Evolutionary conservation across 2,797 vertebrate species (phyloP).

Genomic region (Acipenser ruthenus): DNA sequence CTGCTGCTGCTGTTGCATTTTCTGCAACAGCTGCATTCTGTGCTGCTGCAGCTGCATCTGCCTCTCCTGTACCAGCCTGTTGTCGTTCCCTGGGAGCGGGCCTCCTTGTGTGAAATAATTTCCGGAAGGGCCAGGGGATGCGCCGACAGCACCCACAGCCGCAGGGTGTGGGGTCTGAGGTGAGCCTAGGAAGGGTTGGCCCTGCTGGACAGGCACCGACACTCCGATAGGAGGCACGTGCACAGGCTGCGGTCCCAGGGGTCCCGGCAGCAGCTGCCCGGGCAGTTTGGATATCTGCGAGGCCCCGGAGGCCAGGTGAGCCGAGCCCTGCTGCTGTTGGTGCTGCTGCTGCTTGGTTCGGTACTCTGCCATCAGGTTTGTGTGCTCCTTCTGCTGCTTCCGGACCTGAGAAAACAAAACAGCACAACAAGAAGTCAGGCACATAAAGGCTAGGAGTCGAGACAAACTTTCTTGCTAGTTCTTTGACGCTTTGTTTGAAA

Average conservation of each 20-base stretch:
- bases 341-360: conserved; percentile 84
- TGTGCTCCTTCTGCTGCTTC: conserved; percentile 97
- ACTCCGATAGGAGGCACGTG: conserved; percentile 67
- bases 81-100: conserved; percentile 68
- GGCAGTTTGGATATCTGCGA: conserved; percentile 74
- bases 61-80: conserved; percentile 82
- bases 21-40: conserved; percentile 86
- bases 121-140: conserved; percentile 54
- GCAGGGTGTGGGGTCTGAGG: conserved; percentile 58
- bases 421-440: conserved; percentile 11
- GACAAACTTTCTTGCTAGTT: no score
- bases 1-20: conserved; percentile 59
- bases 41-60: conserved; percentile 76
- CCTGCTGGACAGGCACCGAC: conserved; percentile 73
- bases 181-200: conserved; percentile 69
- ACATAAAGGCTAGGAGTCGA: no score
- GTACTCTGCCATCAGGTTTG: conserved; percentile 94
- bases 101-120: conserved; percentile 73
- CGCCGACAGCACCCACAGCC: conserved; percentile 36
- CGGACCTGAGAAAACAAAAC: conserved; percentile 68
- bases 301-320: conserved; percentile 60
- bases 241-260: conserved; percentile 61
- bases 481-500: no score
- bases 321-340: conserved; percentile 60
- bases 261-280: conserved; percentile 75